Conservation (phyloP, 2,888 invertebrate genomes). For the Notodonta ziczac region DNA sequence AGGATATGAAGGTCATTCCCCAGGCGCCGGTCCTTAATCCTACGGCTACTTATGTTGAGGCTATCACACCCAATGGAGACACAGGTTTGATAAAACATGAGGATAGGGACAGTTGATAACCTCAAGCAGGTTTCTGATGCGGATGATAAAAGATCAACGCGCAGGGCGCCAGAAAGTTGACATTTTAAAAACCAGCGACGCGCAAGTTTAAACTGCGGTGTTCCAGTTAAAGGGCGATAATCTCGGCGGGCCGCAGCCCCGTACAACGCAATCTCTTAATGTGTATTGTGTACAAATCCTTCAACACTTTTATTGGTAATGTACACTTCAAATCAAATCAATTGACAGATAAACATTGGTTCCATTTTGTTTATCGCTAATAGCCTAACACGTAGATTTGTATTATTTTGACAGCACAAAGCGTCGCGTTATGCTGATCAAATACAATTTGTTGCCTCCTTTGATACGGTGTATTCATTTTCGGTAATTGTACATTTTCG, state of each 20-base stretch:
- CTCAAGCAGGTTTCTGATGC: conserved; percentile 6
- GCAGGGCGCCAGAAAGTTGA: conserved; percentile 10
- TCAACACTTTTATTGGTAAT: conserved; percentile 31
- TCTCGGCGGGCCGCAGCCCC: conserved; percentile 28
- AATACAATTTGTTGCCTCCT: conserved; percentile 19
- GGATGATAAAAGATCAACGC: conserved; percentile 13
- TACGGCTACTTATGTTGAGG: conserved; percentile 14
- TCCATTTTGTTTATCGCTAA: conserved; percentile 22
- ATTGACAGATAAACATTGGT: conserved; percentile 21
- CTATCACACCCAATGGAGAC: conserved; percentile 15
- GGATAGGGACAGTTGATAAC: conserved; percentile 9
- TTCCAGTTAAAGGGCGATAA: conserved; percentile 60
- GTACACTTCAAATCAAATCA: conserved; percentile 20
- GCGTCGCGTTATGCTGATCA: conserved; percentile 10
- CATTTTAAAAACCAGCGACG: conserved; percentile 19
- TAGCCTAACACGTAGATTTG: conserved; percentile 10
- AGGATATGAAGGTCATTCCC: conserved; percentile 48
- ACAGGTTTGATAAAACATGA: neutral
- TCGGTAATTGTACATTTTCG: conserved; percentile 17
- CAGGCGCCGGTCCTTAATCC: conserved; percentile 20
- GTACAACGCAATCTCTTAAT: conserved; percentile 12
- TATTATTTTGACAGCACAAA: conserved; percentile 15
- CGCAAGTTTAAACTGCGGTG: conserved; percentile 50
- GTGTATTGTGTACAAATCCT: conserved; percentile 22
- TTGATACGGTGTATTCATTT: conserved; percentile 20